Percentiles rank a stretch among this genome's conserved stretches.
These are phyloP conservation scores for Euclidia mi DNA, from an alignment of 2,888 invertebrate genomes.

Conservation along the genomic window DNA sequence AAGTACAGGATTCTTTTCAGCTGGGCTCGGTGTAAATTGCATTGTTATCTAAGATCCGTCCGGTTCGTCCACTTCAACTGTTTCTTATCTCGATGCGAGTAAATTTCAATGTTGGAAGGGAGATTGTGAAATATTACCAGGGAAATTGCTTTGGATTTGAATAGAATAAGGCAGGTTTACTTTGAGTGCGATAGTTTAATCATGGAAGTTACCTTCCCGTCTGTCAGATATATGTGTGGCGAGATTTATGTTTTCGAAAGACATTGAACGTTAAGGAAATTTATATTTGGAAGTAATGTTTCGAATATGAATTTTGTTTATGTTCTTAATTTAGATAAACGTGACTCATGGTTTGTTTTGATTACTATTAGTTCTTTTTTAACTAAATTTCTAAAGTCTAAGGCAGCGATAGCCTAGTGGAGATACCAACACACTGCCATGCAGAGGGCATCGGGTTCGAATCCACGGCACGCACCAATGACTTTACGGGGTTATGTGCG, in stretches of 20 bases:
- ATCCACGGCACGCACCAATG: no score
- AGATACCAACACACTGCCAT: no score
- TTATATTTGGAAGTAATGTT: conserved; percentile 1
- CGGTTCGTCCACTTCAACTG: conserved; percentile 61
- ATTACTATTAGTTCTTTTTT: no score
- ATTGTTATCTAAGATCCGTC: conserved; percentile 74
- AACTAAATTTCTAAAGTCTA: no score
- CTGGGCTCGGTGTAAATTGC: conserved; percentile 73
- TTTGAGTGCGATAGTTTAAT: conserved; percentile 54
- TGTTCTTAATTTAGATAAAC: no score
- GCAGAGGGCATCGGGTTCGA: no score
- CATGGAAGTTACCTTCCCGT: conserved; percentile 37
- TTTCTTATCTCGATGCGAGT: conserved; percentile 74
- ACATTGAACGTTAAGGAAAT: conserved; percentile 12
- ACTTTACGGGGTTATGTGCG: no score
- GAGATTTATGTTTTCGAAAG: conserved; percentile 16
- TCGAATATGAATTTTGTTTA: background rate
- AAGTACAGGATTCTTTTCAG: conserved; percentile 46
- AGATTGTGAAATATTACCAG: conserved; percentile 72
- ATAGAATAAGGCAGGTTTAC: conserved; percentile 54
- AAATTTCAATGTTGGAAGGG: conserved; percentile 69
- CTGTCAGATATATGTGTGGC: conserved; percentile 15
- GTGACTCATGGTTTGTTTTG: no score
- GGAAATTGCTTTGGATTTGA: conserved; percentile 67
- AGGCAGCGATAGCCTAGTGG: no score